phyloP scores from a whole-genome alignment of 2,888 invertebrate species.

The Molanna angustata region DNA sequence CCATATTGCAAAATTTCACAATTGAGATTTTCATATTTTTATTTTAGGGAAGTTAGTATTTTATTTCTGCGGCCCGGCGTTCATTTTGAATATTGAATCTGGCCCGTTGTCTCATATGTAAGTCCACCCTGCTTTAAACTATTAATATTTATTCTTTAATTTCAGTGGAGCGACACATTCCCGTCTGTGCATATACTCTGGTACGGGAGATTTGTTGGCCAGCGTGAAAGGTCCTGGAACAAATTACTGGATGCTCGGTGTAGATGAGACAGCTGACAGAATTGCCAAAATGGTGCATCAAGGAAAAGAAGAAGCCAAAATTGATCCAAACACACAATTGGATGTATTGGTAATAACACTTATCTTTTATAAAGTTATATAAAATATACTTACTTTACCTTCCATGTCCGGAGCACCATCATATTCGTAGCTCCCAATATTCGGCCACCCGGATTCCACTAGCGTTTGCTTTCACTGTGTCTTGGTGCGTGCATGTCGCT shows the following conservation, averaged over 20 bases:
- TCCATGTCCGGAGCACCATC: too few species aligned
- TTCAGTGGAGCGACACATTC: slow-evolving; percentile 83
- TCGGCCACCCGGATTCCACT: too few species aligned
- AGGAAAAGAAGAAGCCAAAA: slow-evolving; percentile 62
- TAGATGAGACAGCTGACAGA: slow-evolving; percentile 71
- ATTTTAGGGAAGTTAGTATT: too few species aligned
- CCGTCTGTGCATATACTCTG: slow-evolving; percentile 71
- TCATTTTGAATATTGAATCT: background rate
- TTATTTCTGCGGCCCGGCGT: too few species aligned
- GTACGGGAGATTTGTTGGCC: slow-evolving; percentile 65
- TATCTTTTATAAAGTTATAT: background rate
- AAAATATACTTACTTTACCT: too few species aligned
- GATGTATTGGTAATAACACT: slow-evolving; percentile 62
- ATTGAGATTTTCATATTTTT: too few species aligned
- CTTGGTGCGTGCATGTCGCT: too few species aligned
- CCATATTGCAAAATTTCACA: too few species aligned
- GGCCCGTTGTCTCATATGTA: background rate
- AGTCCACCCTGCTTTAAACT: too few species aligned
- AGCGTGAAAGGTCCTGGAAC: slow-evolving; percentile 69
- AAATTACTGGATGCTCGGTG: slow-evolving; percentile 83
- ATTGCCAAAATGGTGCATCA: slow-evolving; percentile 70
- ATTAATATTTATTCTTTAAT: background rate
- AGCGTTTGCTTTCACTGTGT: too few species aligned
- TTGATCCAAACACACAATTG: slow-evolving; percentile 58
- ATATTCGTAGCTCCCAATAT: too few species aligned